Conservation (phyloP, 2,888 invertebrate genomes). For the Trachelus tabidus region DNA sequence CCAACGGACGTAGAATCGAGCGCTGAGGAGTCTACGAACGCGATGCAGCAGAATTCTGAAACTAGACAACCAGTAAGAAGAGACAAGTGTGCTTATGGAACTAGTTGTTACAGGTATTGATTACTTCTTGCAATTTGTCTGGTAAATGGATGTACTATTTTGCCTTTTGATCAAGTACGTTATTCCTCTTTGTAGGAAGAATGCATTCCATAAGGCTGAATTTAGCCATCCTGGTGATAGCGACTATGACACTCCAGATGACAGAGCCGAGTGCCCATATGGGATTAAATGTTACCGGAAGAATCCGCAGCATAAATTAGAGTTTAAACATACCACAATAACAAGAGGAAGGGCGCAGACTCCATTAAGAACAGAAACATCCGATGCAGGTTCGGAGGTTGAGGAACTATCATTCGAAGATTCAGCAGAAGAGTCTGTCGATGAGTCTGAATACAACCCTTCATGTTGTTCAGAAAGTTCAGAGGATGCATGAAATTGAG, state of each 20-base stretch:
- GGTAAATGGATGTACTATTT: neutral
- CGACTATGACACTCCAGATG: conserved; percentile 69
- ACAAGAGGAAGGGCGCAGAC: conserved; percentile 39
- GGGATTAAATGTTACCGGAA: conserved; percentile 71
- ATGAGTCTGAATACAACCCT: conserved; percentile 58
- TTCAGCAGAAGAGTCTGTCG: conserved; percentile 54
- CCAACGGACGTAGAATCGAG: neutral
- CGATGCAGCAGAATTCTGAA: neutral
- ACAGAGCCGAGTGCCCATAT: conserved; percentile 70
- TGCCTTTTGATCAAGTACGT: conserved; percentile 6
- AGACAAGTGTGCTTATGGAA: conserved; percentile 75
- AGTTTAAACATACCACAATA: conserved; percentile 63
- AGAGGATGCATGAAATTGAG: conserved; percentile 25
- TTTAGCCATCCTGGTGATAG: conserved; percentile 75
- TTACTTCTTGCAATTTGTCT: conserved; percentile 5
- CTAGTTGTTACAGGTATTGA: conserved; percentile 72
- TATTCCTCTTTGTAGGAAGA: conserved; percentile 68
- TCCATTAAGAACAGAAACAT: conserved; percentile 19
- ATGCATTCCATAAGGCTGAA: conserved; percentile 70
- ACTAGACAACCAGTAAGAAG: conserved; percentile 36
- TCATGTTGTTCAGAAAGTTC: conserved; percentile 34
- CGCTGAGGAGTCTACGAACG: neutral
- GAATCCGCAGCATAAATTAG: conserved; percentile 71
- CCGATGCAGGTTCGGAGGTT: conserved; percentile 20
- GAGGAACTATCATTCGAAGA: conserved; percentile 28